Conservation (phyloP, 2,113 vertebrate species). For the Cnemophilus loriae region DNA sequence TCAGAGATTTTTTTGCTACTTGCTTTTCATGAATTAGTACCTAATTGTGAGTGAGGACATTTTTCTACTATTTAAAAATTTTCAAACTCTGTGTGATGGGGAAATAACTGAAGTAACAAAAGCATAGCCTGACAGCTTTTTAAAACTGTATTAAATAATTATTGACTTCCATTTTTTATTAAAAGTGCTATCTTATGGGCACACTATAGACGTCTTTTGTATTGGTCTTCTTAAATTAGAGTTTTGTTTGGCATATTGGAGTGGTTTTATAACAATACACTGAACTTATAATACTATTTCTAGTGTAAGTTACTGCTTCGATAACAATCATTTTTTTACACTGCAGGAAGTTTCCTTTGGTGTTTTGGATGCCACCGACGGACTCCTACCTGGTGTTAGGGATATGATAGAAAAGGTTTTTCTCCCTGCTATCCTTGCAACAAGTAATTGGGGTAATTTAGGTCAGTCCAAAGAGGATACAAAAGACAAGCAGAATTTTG, state of each 20-base stretch:
- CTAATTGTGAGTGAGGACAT: neutral
- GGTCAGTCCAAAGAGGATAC: slow-evolving; percentile 71
- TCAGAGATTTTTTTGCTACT: neutral
- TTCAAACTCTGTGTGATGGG: neutral
- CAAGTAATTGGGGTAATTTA: slow-evolving; percentile 77
- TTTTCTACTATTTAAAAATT: neutral
- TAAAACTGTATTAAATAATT: neutral
- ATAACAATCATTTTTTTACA: neutral
- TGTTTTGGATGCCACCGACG: slow-evolving; percentile 76
- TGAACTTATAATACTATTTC: neutral
- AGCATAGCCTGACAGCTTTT: neutral
- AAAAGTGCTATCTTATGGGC: neutral
- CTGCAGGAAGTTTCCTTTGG: slow-evolving; percentile 78
- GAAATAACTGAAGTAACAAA: neutral
- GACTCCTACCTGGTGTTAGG: slow-evolving; percentile 71
- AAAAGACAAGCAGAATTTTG: slow-evolving; percentile 70
- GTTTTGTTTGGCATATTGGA: neutral
- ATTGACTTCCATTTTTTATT: neutral
- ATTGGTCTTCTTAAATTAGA: neutral
- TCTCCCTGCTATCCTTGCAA: slow-evolving; percentile 72
- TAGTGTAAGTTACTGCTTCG: neutral
- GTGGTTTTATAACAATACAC: neutral
- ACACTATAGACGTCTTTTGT: neutral
- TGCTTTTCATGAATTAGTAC: neutral
- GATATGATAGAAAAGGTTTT: slow-evolving; percentile 65